Conservation (phyloP, 1,140 invertebrate genomes). For the Caerostris darwini region DNA sequence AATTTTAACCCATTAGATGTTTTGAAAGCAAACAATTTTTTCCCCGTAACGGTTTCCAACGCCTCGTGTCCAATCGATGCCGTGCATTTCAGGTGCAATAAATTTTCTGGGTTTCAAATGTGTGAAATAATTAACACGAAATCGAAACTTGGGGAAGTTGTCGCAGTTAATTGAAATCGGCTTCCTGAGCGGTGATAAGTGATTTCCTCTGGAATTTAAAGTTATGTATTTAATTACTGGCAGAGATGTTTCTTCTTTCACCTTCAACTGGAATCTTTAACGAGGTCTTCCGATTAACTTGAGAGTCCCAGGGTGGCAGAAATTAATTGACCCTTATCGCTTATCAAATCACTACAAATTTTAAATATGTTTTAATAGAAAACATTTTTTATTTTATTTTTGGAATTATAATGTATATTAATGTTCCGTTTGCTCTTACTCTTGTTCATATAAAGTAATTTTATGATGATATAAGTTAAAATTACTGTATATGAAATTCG, state of each 20-base stretch:
- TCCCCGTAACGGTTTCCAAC: neutral
- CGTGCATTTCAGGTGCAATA: neutral
- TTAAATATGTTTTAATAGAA: neutral
- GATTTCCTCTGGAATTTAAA: slow-evolving; percentile 13
- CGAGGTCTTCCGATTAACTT: neutral
- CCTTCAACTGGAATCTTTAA: neutral
- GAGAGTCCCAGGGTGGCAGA: neutral
- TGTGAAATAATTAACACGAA: neutral
- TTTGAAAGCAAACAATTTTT: slow-evolving; percentile 3
- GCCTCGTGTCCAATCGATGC: neutral
- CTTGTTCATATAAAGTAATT: too few relatives aligned
- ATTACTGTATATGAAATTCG: too few relatives aligned
- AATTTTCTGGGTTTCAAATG: neutral
- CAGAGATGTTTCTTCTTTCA: neutral
- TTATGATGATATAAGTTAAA: too few relatives aligned
- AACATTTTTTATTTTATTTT: too few relatives aligned
- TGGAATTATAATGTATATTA: too few relatives aligned
- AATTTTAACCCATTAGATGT: neutral
- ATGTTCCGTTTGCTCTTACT: too few relatives aligned
- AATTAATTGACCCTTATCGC: neutral
- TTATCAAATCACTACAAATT: neutral
- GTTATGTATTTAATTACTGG: neutral
- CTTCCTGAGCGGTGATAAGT: slow-evolving; percentile 1
- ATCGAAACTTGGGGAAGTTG: neutral
- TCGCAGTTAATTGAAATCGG: slow-evolving; percentile 7